Evolutionary conservation across 2,113 vertebrate genomes (phyloP).

Genomic region (Hippocampus zosterae): DNA sequence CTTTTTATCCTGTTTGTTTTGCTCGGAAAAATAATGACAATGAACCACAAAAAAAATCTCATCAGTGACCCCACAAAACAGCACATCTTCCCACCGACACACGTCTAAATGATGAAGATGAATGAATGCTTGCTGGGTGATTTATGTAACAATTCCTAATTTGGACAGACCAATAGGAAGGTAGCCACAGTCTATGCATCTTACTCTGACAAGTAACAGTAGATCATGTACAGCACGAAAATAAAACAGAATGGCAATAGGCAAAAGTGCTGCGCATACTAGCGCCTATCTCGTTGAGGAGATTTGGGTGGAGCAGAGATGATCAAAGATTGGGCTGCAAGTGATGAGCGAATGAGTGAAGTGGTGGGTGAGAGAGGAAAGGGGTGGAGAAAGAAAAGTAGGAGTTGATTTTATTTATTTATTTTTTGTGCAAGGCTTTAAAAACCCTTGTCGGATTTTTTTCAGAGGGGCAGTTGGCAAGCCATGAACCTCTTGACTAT

Average conservation of each 20-base stretch:
- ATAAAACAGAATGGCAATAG: background rate
- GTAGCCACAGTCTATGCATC: background rate
- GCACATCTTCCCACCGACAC: background rate
- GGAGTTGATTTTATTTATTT: constrained; percentile 25
- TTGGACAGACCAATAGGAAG: background rate
- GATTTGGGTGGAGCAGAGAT: background rate
- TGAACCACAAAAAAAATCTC: too few species aligned
- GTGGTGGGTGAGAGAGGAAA: constrained; percentile 15
- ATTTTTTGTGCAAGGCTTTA: constrained; percentile 25
- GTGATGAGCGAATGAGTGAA: background rate
- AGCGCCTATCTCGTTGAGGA: background rate
- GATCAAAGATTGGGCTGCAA: background rate
- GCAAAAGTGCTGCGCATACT: background rate
- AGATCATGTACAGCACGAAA: background rate
- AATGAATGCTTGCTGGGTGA: background rate
- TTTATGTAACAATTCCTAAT: background rate
- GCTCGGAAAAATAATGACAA: too few species aligned
- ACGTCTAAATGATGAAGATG: background rate
- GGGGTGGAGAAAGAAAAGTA: background rate
- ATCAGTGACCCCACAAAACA: too few species aligned
- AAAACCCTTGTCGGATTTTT: constrained; percentile 12
- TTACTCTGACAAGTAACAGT: background rate
- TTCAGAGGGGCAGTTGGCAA: background rate
- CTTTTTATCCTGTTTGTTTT: too few species aligned
- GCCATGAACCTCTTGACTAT: background rate